Conservation (phyloP, 2,797 vertebrate genomes). For the Phaenicophaeus curvirostris region DNA sequence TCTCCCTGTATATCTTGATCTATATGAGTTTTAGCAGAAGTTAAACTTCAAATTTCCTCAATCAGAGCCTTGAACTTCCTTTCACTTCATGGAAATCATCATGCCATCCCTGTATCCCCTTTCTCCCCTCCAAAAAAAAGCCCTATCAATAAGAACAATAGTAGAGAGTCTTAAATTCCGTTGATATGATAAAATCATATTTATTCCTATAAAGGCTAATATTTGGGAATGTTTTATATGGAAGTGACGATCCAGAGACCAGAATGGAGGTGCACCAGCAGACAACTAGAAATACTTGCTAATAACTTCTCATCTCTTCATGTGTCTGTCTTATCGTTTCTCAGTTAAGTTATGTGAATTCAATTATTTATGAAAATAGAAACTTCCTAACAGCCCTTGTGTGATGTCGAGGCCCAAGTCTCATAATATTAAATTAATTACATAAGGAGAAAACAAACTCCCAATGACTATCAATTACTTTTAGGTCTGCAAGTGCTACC, state of each 20-base stretch:
- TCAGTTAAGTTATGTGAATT: background rate
- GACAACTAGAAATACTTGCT: background rate
- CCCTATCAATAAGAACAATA: background rate
- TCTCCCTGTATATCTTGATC: background rate
- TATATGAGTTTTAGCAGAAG: background rate
- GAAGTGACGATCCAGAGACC: background rate
- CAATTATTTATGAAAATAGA: background rate
- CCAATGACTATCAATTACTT: background rate
- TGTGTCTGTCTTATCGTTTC: background rate
- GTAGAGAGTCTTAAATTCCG: background rate
- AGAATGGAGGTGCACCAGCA: background rate
- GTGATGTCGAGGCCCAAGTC: background rate
- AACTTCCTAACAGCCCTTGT: background rate
- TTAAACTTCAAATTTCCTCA: background rate
- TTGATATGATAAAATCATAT: background rate
- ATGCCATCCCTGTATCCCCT: background rate
- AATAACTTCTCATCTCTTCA: background rate
- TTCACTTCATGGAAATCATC: background rate
- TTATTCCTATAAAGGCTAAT: background rate
- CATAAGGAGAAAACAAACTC: background rate
- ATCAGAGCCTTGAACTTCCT: background rate
- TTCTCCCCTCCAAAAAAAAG: background rate
- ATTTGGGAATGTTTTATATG: background rate
- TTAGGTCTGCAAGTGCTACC: background rate
- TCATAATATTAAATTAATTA: background rate